Conservation (phyloP, 2,797 vertebrate species). For the Diplodus puntazzo region DNA sequence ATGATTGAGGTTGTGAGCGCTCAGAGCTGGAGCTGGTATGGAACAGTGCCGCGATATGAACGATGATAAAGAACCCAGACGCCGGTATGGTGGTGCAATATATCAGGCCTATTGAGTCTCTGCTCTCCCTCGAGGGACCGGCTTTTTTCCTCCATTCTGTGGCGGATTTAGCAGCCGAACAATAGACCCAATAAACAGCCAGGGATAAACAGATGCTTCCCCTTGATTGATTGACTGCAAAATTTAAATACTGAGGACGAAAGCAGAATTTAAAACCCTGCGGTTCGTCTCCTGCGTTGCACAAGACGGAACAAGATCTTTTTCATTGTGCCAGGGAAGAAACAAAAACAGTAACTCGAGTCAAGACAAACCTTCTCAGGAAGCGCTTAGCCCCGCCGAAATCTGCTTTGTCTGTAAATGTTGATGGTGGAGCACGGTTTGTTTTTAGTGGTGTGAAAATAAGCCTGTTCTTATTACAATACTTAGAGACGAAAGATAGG, state of each 20-base stretch:
- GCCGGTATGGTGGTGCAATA: slow-evolving; percentile 22
- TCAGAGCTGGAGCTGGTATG: slow-evolving; percentile 17
- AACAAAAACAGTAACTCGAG: slow-evolving; percentile 34
- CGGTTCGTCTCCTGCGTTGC: background rate
- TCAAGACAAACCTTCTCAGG: slow-evolving; percentile 25
- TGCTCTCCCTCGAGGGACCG: slow-evolving; percentile 41
- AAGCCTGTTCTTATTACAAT: background rate
- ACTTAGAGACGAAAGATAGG: background rate
- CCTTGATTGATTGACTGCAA: slow-evolving; percentile 50
- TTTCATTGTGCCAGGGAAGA: slow-evolving; percentile 12
- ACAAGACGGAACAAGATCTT: background rate
- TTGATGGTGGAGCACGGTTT: slow-evolving; percentile 35
- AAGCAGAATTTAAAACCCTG: slow-evolving; percentile 10
- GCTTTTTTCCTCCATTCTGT: slow-evolving; percentile 42
- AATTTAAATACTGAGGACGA: slow-evolving; percentile 35
- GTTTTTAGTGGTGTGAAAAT: slow-evolving; percentile 39
- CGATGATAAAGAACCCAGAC: slow-evolving; percentile 59
- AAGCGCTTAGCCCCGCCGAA: slow-evolving; percentile 11
- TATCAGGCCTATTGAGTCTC: slow-evolving; percentile 49
- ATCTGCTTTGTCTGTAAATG: slow-evolving; percentile 42
- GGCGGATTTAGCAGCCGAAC: slow-evolving; percentile 57
- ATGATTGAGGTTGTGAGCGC: slow-evolving; percentile 62
- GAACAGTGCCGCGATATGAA: slow-evolving; percentile 45
- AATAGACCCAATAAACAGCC: slow-evolving; percentile 44
- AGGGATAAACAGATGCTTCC: slow-evolving; percentile 48